Conservation (phyloP, 2,113 vertebrate species). For the Misgurnus mizolepis region DNA sequence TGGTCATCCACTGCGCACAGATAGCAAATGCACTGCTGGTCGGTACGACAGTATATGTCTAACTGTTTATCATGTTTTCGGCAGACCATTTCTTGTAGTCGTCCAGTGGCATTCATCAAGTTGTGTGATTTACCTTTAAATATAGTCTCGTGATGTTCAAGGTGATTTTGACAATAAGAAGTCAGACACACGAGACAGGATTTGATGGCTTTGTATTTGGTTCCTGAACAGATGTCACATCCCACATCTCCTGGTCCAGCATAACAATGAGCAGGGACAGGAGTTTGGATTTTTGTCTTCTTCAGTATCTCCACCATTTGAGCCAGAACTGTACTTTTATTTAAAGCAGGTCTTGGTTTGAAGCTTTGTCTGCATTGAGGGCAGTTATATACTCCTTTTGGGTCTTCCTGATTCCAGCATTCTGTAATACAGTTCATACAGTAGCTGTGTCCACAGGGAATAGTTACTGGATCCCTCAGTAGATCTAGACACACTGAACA, state of each 20-base stretch:
- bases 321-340: background rate
- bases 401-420: constrained; percentile 15
- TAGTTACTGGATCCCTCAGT: constrained; percentile 7
- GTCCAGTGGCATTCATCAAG: constrained; percentile 3
- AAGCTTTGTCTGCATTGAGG: background rate
- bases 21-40: constrained; percentile 22
- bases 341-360: background rate
- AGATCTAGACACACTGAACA: constrained; percentile 4
- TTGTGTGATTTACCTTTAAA: constrained; percentile 7
- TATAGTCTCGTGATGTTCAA: background rate
- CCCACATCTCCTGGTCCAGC: constrained; percentile 4
- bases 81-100: constrained; percentile 16
- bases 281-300: background rate
- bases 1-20: constrained; percentile 23
- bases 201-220: background rate
- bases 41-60: constrained; percentile 35
- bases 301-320: constrained; percentile 21
- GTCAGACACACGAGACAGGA: constrained; percentile 5
- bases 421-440: constrained; percentile 1
- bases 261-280: background rate
- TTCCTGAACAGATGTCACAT: background rate
- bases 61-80: constrained; percentile 28
- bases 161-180: constrained; percentile 6
- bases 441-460: background rate
- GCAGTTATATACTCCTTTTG: background rate